Base-by-base conservation (phyloP, 1,140 invertebrate genomes). In the Listronotus oregonensis region DNA sequence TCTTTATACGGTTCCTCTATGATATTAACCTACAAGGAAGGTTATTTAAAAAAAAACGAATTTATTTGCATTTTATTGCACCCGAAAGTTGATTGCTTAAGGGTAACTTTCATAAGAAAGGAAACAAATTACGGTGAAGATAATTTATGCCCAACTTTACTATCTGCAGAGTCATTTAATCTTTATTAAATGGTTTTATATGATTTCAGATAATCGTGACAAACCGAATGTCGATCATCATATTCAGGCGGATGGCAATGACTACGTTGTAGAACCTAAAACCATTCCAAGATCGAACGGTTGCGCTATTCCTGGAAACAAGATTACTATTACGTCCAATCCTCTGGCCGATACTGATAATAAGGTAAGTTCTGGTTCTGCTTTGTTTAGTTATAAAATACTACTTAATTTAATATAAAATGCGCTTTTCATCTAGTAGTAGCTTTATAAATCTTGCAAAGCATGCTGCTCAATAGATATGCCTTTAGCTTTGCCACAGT, bases 261-360 rank as follows among this genome's bases (percentile, higher is more conserved):
- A 77, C 17, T 83, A 82, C 63, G 77, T 81, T 18, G 79, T 76
- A 52, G 47, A 68, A 71, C 74, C 75, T n/a, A 77, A 77, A 60
- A 67, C 67, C 31, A 67, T 70, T 3, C 74, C 80, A 15, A 83
- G 84, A 65, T 76, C 85, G 0, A 88, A 88, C 66, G 86, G 87
- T 44, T 81, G 84, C 63, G 79, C 85, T 51, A 79, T 84, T 32
- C 82, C 82, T 12, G 79, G 79, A 59, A 85, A 83, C 50, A 82
- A 86, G 68, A 87, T 89, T 71, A 90, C 88, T 64, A 89, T 89
- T 66, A 89, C 87, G 0, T 85, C 85, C 12, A 89, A 89, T 82
- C 87, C 87, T 17, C 74, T 89, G 40, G 86, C 87, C 11, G 86
- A 87, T 65, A 82, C 85, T 47, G 84, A 86, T 15, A 80, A 80